A percentile compares a stretch with the other conserved stretches of the same genome.
Conservation (phyloP, 1,140 invertebrate genomes). For the Meloidogyne chitwoodi region DNA sequence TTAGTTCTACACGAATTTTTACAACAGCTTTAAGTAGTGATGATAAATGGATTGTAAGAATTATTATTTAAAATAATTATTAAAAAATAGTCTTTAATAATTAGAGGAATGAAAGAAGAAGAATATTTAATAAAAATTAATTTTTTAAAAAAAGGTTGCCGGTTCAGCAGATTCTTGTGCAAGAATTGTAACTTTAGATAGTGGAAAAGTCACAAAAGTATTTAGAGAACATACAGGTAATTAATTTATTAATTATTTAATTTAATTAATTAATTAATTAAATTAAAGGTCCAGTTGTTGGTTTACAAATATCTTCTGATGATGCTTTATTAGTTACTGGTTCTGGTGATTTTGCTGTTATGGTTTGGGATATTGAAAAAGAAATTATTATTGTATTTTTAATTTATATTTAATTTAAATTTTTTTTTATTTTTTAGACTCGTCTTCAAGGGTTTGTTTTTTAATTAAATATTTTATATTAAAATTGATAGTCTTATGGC, state of each 20-base stretch:
- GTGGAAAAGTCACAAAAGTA: slow-evolving; percentile 43
- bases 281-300: slow-evolving; percentile 51
- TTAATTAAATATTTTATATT: slow-evolving; percentile 38
- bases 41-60: slow-evolving; percentile 39
- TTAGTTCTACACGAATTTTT: slow-evolving; percentile 37
- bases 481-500: slow-evolving; percentile 49
- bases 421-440: background rate
- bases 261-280: background rate
- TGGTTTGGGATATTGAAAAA: slow-evolving; percentile 55
- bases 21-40: slow-evolving; percentile 52
- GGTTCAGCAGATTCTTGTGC: slow-evolving; percentile 56
- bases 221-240: slow-evolving; percentile 52
- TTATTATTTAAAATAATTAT: too few relatives aligned
- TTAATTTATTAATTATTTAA: background rate
- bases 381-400: slow-evolving; percentile 30
- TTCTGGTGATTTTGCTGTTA: slow-evolving; percentile 59
- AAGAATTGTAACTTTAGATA: slow-evolving; percentile 52
- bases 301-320: slow-evolving; percentile 52
- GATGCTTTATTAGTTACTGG: slow-evolving; percentile 56
- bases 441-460: slow-evolving; percentile 11
- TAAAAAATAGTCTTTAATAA: too few relatives aligned
- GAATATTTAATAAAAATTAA: too few relatives aligned
- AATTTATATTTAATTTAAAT: background rate
- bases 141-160: slow-evolving; percentile 20
- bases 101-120: too few relatives aligned